These are phyloP conservation scores for Belgica antarctica DNA, from an alignment of 2,888 invertebrate genomes.

Conservation along the genomic window DNA sequence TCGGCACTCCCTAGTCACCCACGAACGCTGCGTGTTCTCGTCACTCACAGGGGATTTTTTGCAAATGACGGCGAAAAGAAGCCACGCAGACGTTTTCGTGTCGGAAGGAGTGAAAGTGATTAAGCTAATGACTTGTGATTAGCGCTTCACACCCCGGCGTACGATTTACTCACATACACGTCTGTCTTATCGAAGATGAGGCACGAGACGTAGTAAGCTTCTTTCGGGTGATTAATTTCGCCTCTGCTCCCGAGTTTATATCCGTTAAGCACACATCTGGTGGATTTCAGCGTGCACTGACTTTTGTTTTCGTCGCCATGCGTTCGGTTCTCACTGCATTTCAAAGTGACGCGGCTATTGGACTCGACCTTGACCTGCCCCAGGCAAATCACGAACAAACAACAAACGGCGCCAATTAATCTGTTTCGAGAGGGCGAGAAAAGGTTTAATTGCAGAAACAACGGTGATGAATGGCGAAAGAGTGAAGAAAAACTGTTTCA, in stretches of 20 bases:
- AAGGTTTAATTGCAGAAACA: no score
- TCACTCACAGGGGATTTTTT: no score
- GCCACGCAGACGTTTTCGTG: no score
- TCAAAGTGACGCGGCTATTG: background rate
- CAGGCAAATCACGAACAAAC: background rate
- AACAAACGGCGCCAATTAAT: slow-evolving; percentile 35
- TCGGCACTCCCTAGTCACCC: no score
- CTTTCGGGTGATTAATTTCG: background rate
- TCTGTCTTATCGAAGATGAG: slow-evolving; percentile 12
- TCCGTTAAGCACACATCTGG: background rate
- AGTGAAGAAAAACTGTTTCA: background rate
- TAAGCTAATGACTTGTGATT: no score
- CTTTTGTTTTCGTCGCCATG: background rate
- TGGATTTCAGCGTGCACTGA: background rate
- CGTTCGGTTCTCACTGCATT: slow-evolving; percentile 10
- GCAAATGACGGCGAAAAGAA: no score
- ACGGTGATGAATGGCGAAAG: no score
- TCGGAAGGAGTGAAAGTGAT: no score
- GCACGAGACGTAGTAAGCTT: background rate
- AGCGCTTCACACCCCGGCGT: no score
- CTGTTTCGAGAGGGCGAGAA: no score
- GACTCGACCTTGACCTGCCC: slow-evolving; percentile 23
- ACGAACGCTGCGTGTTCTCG: no score
- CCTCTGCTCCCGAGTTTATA: background rate
- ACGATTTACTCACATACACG: slow-evolving; percentile 22